Evolutionary conservation across 2,888 invertebrate species (phyloP).

Genomic region (Sycophila texana): DNA sequence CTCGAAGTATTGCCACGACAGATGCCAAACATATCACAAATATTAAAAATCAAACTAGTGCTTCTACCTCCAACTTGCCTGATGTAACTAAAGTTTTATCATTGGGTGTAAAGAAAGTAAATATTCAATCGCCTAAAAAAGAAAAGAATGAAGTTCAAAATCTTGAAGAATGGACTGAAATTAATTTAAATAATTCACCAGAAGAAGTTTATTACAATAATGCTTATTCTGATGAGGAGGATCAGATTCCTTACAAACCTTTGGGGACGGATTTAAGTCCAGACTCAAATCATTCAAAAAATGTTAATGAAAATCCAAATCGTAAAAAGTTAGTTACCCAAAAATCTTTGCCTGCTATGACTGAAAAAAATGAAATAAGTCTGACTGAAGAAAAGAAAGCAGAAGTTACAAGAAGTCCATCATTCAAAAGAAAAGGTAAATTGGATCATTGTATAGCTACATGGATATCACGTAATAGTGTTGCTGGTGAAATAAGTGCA

Average conservation of each 20-base stretch:
- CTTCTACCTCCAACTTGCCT: slow-evolving; percentile 68
- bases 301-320: slow-evolving; percentile 60
- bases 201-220: slow-evolving; percentile 81
- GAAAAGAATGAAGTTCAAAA: slow-evolving; percentile 65
- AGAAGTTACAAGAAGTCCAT: slow-evolving; percentile 74
- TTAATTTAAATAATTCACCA: slow-evolving; percentile 83
- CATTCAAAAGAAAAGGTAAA: slow-evolving; percentile 71
- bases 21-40: slow-evolving; percentile 67
- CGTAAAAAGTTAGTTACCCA: slow-evolving; percentile 74
- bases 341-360: slow-evolving; percentile 76
- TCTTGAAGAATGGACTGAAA: slow-evolving; percentile 84
- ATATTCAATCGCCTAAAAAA: slow-evolving; percentile 62
- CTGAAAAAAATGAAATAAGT: slow-evolving; percentile 67
- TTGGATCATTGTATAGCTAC: slow-evolving; percentile 77
- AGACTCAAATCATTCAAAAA: slow-evolving; percentile 65
- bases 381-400: slow-evolving; percentile 67
- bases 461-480: slow-evolving; percentile 79
- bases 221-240: slow-evolving; percentile 74
- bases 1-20: slow-evolving; percentile 68
- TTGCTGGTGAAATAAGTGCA: slow-evolving; percentile 73
- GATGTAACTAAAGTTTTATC: slow-evolving; percentile 65
- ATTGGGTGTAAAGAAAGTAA: slow-evolving; percentile 64
- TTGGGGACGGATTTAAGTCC: slow-evolving; percentile 71
- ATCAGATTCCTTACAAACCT: slow-evolving; percentile 77
- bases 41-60: slow-evolving; percentile 63